Evolutionary conservation across 2,797 vertebrate genomes (phyloP).

Genomic region (Acrocephalus scirpaceus): DNA sequence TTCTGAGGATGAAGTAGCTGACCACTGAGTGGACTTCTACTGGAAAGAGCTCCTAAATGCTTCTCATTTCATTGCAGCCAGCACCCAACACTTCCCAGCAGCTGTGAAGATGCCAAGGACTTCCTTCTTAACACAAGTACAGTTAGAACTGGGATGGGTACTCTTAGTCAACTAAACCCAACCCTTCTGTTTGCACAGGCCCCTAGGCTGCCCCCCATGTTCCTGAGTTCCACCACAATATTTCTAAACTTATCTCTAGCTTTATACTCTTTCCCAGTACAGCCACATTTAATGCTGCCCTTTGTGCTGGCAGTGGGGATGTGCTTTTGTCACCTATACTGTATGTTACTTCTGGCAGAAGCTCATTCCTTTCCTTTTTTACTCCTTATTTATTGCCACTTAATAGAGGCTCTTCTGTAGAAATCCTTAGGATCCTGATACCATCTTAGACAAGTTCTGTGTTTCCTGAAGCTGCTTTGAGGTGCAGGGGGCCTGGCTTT

Average conservation of each 20-base stretch:
- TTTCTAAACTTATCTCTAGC: conserved; percentile 21
- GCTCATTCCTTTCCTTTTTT: conserved; percentile 52
- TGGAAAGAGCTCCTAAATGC: conserved; percentile 34
- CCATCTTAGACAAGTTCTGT: background rate
- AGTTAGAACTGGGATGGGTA: conserved; percentile 26
- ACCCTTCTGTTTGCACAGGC: background rate
- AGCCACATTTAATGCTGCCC: conserved; percentile 32
- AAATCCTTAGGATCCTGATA: conserved; percentile 2
- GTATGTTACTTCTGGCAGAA: conserved; percentile 32
- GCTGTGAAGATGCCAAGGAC: conserved; percentile 61
- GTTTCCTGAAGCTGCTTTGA: conserved; percentile 39
- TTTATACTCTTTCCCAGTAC: conserved; percentile 15
- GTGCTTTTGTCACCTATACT: conserved; percentile 25
- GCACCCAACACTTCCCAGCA: conserved; percentile 5
- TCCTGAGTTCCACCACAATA: background rate
- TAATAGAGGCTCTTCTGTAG: conserved; percentile 35
- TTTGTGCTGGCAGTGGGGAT: conserved; percentile 7
- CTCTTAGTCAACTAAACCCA: background rate
- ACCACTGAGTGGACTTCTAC: conserved; percentile 32
- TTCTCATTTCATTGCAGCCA: conserved; percentile 4
- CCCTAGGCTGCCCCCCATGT: background rate
- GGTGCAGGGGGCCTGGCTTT: conserved; percentile 8
- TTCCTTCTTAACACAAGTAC: conserved; percentile 28
- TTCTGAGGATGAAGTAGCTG: conserved; percentile 13
- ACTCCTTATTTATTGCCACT: conserved; percentile 60